Evolutionary conservation across 2,113 vertebrate species (phyloP), one percentile per base, ranked within the genome.

Genomic region (Prunella himalayana): DNA sequence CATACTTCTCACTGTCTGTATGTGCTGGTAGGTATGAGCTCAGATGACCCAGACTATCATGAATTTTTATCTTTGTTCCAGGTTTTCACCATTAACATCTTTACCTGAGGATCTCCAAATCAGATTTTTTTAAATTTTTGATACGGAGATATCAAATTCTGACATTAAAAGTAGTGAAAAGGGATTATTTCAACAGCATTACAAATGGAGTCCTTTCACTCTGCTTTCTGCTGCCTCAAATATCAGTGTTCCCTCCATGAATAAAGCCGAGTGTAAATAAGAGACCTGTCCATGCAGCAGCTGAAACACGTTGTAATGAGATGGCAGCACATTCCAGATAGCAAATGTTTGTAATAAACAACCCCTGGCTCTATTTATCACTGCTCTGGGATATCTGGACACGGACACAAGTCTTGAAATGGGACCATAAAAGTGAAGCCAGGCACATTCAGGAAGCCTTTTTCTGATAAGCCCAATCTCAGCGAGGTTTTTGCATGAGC

Each of bases 381-480:
- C 44, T 42, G 1, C 76, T 64, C 64, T 66, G 66, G 80, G 86
- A 83, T 93, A 75, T 81, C 82, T 82, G 68, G 60, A 70, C 73
- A 64, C 51, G 65, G 85, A 72, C 3, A 2, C n/a, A n/a, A 33
- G 54, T 31, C 85, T 45, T 90, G 82, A 94, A 91, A 95, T 5
- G 82, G 85, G 42, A 60, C 87, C 54, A 51, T 77, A 63, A 75
- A 88, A 90, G 64, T n/a, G 82, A 86, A 95, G 72, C 60, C 71
- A 71, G 56, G 68, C 22, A 18, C 66, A 41, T 81, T 94, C 82
- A 86, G 76, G 80, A 70, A 63, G 7, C 8, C 19, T 87, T 88
- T 87, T 66, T 9, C 85, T 91, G 92, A 95, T 94, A 94, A 96
- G 49, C 63, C 37, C 16, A 80, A 59, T 95, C 78, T 95, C 75